Percentiles rank a stretch among this genome's conserved stretches.
Conservation (phyloP, 2,888 invertebrate species). For the Chalcosyrphus nemorum region DNA sequence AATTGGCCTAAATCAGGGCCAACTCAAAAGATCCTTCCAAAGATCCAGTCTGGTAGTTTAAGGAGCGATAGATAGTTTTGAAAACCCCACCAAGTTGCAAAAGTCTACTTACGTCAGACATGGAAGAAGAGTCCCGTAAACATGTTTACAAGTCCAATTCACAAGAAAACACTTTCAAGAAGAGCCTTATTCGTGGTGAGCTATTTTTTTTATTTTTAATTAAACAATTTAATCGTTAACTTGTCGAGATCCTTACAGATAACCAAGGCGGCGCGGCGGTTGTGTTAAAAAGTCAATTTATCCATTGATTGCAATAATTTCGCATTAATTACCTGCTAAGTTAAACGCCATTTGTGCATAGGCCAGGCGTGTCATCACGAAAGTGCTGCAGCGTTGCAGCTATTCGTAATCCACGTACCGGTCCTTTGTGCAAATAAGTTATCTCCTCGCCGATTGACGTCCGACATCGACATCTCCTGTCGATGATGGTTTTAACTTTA, state of each 20-base stretch:
- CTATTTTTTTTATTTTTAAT: conserved; percentile 24
- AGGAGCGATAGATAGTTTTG: too few species aligned
- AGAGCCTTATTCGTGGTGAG: too few species aligned
- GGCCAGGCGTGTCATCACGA: conserved; percentile 58
- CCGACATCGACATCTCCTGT: conserved; percentile 68
- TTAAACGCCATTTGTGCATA: conserved; percentile 50
- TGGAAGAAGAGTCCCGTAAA: too few species aligned
- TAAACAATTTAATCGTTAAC: conserved; percentile 19
- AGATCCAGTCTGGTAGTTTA: too few species aligned
- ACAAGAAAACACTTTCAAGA: too few species aligned
- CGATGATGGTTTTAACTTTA: conserved; percentile 11
- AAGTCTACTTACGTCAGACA: too few species aligned
- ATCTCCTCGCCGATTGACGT: conserved; percentile 67
- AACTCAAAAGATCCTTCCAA: too few species aligned
- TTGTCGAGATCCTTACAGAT: conserved; percentile 25
- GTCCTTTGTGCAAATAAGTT: conserved; percentile 70
- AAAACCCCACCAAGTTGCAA: too few species aligned
- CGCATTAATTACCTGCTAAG: conserved; percentile 64
- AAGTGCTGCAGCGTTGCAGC: conserved; percentile 36
- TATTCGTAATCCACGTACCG: conserved; percentile 46
- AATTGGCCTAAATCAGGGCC: too few species aligned
- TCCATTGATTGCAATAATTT: conserved; percentile 62
- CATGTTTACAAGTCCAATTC: too few species aligned
- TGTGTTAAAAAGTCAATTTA: conserved; percentile 62
- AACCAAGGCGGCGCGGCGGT: too few species aligned